A percentile compares a stretch with the other conserved stretches of the same genome.
These are phyloP conservation scores for Ciconia maguari DNA, from an alignment of 2,113 vertebrate species.

Conservation along the genomic window DNA sequence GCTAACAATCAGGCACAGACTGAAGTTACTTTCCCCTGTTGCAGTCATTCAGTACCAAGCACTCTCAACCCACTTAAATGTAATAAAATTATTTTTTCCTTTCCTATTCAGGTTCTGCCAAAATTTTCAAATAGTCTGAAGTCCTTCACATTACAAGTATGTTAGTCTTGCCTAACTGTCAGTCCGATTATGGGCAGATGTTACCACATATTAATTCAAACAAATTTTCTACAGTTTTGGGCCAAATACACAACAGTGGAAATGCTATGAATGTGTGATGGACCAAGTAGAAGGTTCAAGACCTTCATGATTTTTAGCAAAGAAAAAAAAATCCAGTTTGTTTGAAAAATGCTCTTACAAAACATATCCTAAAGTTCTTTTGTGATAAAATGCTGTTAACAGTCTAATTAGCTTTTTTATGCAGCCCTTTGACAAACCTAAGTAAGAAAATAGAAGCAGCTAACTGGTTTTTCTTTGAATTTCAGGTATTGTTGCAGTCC, in stretches of 20 bases:
- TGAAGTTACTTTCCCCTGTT: neutral
- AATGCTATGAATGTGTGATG: neutral
- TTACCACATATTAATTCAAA: neutral
- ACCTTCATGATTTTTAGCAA: neutral
- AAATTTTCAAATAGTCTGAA: neutral
- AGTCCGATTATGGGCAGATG: neutral
- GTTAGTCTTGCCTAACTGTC: neutral
- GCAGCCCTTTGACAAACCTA: neutral
- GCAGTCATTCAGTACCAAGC: neutral
- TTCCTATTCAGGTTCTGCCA: neutral
- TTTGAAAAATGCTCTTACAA: neutral
- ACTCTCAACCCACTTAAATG: neutral
- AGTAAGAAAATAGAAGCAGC: neutral
- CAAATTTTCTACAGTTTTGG: neutral
- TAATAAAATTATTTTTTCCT: neutral
- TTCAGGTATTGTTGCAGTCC: conserved; percentile 86
- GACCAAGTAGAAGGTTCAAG: neutral
- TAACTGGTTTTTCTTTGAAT: conserved; percentile 27
- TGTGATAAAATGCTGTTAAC: neutral
- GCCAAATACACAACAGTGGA: neutral
- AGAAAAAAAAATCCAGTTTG: neutral
- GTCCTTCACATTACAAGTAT: neutral
- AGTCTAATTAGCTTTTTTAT: neutral
- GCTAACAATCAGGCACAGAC: neutral
- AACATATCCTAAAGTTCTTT: neutral